Percentiles rank a stretch among this genome's conserved stretches.
phyloP scores from a whole-genome alignment of 2,113 vertebrate species.

The Oxyruncus cristatus region DNA sequence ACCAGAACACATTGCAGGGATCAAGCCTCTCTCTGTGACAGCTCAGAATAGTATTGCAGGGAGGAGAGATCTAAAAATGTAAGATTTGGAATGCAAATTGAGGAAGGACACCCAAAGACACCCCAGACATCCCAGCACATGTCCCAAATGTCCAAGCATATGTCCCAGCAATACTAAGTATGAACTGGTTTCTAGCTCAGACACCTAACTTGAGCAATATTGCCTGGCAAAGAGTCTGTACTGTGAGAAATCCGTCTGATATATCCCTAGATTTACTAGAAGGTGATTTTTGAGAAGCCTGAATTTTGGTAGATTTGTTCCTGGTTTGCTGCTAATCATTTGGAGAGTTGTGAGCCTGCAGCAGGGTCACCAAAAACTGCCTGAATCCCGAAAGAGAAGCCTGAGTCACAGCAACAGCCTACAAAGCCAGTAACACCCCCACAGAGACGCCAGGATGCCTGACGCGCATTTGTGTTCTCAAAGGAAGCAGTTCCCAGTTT shows the following conservation, averaged over 20 bases:
- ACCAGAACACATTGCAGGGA: accelerated
- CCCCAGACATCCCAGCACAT: not conserved
- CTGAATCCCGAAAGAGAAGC: not conserved
- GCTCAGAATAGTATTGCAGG: not conserved
- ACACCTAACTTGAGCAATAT: not conserved
- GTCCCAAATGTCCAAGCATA: not conserved
- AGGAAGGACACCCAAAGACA: not conserved
- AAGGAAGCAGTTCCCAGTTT: not conserved
- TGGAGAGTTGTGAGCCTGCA: not conserved
- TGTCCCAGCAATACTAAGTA: not conserved
- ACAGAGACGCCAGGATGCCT: not conserved
- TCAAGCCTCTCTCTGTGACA: not conserved
- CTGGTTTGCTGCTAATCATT: not conserved
- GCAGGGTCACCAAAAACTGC: not conserved
- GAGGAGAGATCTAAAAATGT: not conserved
- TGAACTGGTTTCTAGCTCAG: not conserved
- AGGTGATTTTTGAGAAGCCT: not conserved
- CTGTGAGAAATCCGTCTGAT: not conserved
- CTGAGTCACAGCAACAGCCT: not conserved
- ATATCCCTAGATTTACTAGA: not conserved
- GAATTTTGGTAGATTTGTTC: not conserved
- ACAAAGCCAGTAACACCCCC: not conserved
- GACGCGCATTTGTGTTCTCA: not conserved
- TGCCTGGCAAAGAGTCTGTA: not conserved
- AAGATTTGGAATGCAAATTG: not conserved